Evolutionary conservation across 2,797 vertebrate species (phyloP).

Genomic region (Acanthis flammea): DNA sequence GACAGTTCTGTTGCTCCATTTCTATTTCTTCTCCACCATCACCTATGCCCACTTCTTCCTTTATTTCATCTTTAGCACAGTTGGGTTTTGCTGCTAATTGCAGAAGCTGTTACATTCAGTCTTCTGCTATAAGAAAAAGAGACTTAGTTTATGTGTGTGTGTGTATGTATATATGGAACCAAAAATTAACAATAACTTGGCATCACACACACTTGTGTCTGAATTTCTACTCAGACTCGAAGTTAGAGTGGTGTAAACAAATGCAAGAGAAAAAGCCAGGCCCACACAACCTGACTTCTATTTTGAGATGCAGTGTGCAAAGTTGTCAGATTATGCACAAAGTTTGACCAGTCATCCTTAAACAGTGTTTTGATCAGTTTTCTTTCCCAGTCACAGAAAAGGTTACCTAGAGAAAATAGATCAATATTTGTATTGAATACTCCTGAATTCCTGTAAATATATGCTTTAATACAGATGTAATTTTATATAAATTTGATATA

Average conservation of each 20-base stretch:
- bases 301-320: not conserved
- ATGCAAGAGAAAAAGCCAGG: not conserved
- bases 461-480: not conserved
- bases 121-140: not conserved
- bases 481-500: not conserved
- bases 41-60: not conserved
- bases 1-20: not conserved
- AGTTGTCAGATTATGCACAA: not conserved
- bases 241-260: not conserved
- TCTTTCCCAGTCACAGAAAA: not conserved
- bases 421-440: not conserved
- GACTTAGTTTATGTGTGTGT: not conserved
- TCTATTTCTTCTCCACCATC: not conserved
- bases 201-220: not conserved
- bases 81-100: not conserved
- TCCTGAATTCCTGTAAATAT: not conserved
- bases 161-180: rapidly evolving
- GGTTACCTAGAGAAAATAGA: not conserved
- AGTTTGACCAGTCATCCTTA: not conserved
- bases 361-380: not conserved
- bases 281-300: not conserved
- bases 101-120: not conserved
- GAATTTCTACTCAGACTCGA: not conserved
- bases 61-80: not conserved
- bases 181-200: not conserved